A percentile compares a stretch with the other conserved stretches of the same genome.
These are phyloP conservation scores for Hephaestus fuliginosus DNA, from an alignment of 2,797 vertebrate genomes.

Conservation along the genomic window DNA sequence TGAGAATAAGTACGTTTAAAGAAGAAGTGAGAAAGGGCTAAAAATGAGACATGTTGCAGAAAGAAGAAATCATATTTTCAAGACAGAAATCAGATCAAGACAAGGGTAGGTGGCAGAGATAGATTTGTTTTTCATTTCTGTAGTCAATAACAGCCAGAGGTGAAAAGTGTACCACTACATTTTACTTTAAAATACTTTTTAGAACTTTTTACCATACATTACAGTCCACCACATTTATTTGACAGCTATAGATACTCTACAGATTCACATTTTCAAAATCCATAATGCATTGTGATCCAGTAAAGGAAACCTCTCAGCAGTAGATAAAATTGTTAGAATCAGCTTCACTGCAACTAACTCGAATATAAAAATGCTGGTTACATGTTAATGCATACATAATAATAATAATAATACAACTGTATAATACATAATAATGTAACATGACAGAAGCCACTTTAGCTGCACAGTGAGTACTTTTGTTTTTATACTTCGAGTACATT, in stretches of 20 bases:
- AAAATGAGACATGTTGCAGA: too few species aligned
- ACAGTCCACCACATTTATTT: slow-evolving; percentile 1
- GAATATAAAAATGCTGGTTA: background rate
- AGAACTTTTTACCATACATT: background rate
- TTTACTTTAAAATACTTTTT: background rate
- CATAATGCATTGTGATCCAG: background rate
- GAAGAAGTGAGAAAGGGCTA: too few species aligned
- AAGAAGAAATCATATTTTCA: background rate
- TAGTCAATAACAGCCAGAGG: background rate
- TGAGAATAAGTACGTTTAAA: too few species aligned
- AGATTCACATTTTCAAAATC: background rate
- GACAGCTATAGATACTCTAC: background rate
- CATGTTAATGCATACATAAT: background rate
- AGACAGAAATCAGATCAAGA: background rate
- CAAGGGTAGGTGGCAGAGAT: background rate
- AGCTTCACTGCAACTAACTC: background rate
- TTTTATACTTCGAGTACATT: background rate
- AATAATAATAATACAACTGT: background rate
- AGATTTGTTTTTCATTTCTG: slow-evolving; percentile 1
- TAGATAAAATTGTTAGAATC: background rate
- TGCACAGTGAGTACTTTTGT: background rate
- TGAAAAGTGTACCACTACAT: background rate
- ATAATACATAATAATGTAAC: background rate
- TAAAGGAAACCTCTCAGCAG: background rate
- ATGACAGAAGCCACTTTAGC: background rate